Base-by-base conservation (phyloP, 2,888 invertebrate genomes). In the Muscina levida region DNA sequence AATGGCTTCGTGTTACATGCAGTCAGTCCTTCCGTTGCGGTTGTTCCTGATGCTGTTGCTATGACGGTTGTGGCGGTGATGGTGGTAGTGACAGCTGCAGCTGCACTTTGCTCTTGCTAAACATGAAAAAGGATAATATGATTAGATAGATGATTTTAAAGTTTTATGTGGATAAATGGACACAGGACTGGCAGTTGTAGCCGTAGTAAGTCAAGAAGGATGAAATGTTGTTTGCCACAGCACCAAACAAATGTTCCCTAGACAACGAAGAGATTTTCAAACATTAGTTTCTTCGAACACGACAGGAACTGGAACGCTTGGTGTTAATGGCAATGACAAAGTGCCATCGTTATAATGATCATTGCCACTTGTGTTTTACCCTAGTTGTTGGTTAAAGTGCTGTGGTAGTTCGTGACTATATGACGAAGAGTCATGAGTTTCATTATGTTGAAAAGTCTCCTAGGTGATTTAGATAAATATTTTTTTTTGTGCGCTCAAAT, bases 151-250 rank as follows among this genome's bases (percentile, higher is more conserved):
- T 81, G 77, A 74, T 68, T 81, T 66, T 59, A 24, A 74, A 77
- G 67, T 74, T 74, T 81, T 8, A 77, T 77, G 48, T 67, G 67
- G 77, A 73, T 80, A 80, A 77, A 68, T 81, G 77, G 77, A 74
- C 73, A 77, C 39, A 74, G 39, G 53, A 71, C 57, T 67, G 80
- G 71, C 73, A 77, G 67, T 44, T 67, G 67, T 31, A 31, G 31
- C 31, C 3, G 31, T 31, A 5, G 31, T 72, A 74, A 62, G 67
- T 24, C 62, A 67, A 57, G 26, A 80, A 73, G 65, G 39, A 76
- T 76, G 57, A 4, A 48, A 15, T 57, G 59, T 15, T 59, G 39
- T 19, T n/a, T 59, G 56, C 31, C 15, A 42, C 39, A 42, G 13
- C 39, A 42, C 2, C 37, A 59, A 62, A 62, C 62, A 62, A 48